Percentiles rank a stretch among this genome's conserved stretches.
phyloP scores from a whole-genome alignment of 2,797 vertebrate species.

The Sebastes taczanowskii region DNA sequence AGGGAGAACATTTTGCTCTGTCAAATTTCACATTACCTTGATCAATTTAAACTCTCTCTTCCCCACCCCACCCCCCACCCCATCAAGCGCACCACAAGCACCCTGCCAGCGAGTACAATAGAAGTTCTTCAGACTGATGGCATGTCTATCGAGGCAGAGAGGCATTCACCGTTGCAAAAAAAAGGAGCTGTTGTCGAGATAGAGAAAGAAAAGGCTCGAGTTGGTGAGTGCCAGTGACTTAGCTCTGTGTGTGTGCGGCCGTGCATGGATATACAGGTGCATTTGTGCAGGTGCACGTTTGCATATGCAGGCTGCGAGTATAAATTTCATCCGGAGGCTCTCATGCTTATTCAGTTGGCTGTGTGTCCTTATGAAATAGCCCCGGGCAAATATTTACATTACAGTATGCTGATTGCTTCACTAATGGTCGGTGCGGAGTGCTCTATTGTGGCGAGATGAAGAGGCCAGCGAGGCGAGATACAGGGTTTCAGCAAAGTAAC shows the following conservation, averaged over 20 bases:
- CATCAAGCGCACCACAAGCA: conserved; percentile 47
- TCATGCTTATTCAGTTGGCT: conserved; percentile 23
- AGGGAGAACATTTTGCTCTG: conserved; percentile 70
- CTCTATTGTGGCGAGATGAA: conserved; percentile 27
- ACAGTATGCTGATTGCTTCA: conserved; percentile 53
- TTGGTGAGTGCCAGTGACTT: not conserved
- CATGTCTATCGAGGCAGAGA: conserved; percentile 29
- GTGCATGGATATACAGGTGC: not conserved
- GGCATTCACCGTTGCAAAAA: not conserved
- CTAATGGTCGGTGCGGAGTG: conserved; percentile 48
- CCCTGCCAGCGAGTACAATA: conserved; percentile 41
- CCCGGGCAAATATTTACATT: conserved; percentile 66
- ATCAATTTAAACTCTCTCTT: conserved; percentile 74
- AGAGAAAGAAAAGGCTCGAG: not conserved
- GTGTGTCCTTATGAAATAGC: conserved; percentile 41
- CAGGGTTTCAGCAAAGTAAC: conserved; percentile 32
- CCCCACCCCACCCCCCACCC: not conserved
- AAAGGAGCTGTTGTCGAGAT: not conserved
- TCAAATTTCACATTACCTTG: conserved; percentile 76
- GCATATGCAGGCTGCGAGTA: conserved; percentile 20
- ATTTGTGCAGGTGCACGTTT: conserved; percentile 15
- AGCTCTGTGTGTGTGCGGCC: not conserved
- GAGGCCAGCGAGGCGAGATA: conserved; percentile 29
- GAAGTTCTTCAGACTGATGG: conserved; percentile 38
- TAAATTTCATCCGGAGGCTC: conserved; percentile 15